Conservation (phyloP, 2,113 vertebrate genomes). For the Ivindomyrus marchei region DNA sequence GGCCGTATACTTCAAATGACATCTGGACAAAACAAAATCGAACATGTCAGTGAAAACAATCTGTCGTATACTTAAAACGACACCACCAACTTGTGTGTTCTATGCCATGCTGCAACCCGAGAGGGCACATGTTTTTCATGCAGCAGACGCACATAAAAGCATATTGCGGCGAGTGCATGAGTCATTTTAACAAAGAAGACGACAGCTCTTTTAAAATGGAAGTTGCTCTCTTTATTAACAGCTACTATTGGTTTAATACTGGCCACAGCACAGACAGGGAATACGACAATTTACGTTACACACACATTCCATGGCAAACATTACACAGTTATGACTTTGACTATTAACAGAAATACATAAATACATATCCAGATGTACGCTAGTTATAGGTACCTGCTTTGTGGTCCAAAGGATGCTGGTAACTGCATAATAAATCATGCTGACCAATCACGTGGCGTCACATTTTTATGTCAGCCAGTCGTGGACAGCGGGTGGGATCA, state of each 20-base stretch:
- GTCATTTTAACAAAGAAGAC: background rate
- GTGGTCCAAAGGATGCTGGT: background rate
- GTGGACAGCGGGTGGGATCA: background rate
- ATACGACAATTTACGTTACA: background rate
- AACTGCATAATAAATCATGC: background rate
- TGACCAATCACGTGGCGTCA: too few relatives aligned
- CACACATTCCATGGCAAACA: background rate
- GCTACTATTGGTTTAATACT: background rate
- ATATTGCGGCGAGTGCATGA: background rate
- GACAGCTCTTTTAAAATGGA: background rate
- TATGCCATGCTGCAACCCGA: background rate
- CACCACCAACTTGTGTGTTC: background rate
- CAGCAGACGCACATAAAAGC: background rate
- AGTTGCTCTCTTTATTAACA: background rate
- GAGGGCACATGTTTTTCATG: background rate
- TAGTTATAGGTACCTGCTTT: background rate
- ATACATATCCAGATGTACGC: background rate
- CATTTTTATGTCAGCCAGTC: too few relatives aligned
- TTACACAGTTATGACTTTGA: background rate
- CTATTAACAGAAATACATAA: background rate
- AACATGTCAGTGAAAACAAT: background rate
- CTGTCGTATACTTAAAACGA: background rate
- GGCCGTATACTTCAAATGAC: background rate
- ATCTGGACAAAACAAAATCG: background rate
- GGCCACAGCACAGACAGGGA: background rate